Conservation (phyloP, 2,888 invertebrate genomes). For the Epinotia ramella region DNA sequence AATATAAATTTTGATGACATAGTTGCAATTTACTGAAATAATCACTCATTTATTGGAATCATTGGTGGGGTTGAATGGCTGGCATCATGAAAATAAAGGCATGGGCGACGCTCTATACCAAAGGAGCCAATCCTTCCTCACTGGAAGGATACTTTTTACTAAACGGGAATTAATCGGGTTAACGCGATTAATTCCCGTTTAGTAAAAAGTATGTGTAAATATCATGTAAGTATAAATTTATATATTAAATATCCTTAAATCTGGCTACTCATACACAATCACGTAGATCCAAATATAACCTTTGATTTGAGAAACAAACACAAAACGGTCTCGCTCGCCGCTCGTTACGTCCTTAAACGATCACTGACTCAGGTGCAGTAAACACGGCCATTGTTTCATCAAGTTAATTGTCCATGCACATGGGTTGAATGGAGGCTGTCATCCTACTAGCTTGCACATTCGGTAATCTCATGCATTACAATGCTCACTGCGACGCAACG, state of each 20-base stretch:
- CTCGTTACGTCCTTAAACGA: constrained; percentile 23
- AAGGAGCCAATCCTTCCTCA: neutral
- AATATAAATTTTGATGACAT: too few species aligned
- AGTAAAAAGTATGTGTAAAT: too few species aligned
- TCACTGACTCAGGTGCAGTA: constrained; percentile 19
- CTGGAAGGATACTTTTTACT: too few species aligned
- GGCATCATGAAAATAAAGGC: neutral
- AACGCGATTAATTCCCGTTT: neutral
- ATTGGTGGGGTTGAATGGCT: neutral
- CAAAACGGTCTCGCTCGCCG: neutral
- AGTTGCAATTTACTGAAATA: neutral
- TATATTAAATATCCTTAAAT: too few species aligned
- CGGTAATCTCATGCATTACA: constrained; percentile 44
- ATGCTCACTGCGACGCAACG: constrained; percentile 39
- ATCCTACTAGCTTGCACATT: constrained; percentile 38
- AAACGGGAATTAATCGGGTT: too few species aligned
- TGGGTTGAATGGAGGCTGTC: constrained; percentile 36
- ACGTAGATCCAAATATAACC: neutral
- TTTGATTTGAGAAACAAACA: neutral
- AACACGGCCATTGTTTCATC: constrained; percentile 33
- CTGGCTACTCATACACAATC: too few species aligned
- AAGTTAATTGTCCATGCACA: constrained; percentile 42
- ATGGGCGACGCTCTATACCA: neutral
- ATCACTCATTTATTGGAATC: neutral
- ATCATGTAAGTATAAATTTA: too few species aligned